Base-by-base conservation (phyloP, 2,797 vertebrate species). In the Linurgus olivaceus region DNA sequence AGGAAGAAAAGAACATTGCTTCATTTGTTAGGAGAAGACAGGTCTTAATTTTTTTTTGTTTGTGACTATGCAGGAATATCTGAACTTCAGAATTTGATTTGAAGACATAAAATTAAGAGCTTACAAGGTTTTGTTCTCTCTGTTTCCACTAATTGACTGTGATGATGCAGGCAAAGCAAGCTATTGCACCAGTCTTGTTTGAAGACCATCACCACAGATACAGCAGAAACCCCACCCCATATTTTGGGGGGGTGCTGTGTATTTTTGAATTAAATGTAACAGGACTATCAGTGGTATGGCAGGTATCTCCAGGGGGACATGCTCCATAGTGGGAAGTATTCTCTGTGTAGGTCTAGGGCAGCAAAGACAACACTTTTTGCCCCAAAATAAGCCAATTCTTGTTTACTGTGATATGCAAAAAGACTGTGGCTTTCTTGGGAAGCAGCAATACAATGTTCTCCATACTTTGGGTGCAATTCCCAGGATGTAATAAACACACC, bases 391-490 rank as follows among this genome's bases (percentile, higher is more conserved):
- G 14, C 37, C 3, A 23, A n/a, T 52, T 57, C 28, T 26, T 37
- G 19, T 87, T 81, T 68, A 45, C n/a, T 76, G 11, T 33, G 40
- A 17, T 24, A 25, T 0, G 7, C 21, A 63, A 1, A 11, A 47
- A 42, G 51, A 11, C 1, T 3, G 25, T 48, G 37, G 33, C 24
- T 70, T 87, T 66, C 40, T 31, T 50, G 20, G 38, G 63, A 88
- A 65, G 26, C 21, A 63, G 45, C 38, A 42, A 25, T 4, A 23
- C 0, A 0, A 35, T 62, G 38, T 19, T 72, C 44, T 65, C 4
- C 1, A 1, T 13, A 12, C 24, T 35, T 35, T 0, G 0, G 35
- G 73, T 28, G n/a, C 38, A 37, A 58, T 37, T n/a, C 54, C 52
- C 50, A 50, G 58, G 70, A 40, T 31, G 29, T 25, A 20, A 68